Percentiles rank a stretch among this genome's conserved stretches.
Conservation (phyloP, 2,113 vertebrate species). For the Trachemys scripta region DNA sequence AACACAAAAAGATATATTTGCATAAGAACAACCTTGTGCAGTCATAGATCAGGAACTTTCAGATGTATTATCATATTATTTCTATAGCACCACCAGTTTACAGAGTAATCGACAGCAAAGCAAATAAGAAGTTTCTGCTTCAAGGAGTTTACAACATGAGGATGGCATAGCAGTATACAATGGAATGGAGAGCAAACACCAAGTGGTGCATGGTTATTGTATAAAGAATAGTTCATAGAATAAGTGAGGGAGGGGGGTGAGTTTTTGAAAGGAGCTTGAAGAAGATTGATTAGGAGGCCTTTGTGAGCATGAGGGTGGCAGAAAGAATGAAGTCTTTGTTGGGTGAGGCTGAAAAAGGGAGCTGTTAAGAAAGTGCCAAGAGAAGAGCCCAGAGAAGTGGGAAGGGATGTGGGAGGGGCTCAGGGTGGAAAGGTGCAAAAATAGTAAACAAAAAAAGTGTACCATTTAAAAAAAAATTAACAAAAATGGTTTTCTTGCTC, state of each 20-base stretch:
- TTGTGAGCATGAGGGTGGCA: not conserved
- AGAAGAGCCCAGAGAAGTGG: not conserved
- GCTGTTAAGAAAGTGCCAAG: not conserved
- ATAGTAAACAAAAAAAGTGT: not conserved
- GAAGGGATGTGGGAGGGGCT: not conserved
- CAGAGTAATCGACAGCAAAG: not conserved
- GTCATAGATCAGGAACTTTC: fast-evolving
- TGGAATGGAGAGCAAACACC: not conserved
- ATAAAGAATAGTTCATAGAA: fast-evolving
- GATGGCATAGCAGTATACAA: fast-evolving
- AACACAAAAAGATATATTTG: not conserved
- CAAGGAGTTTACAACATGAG: not conserved
- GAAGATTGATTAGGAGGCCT: not conserved
- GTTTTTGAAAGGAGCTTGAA: not conserved
- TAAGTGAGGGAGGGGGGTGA: not conserved
- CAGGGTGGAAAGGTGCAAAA: not conserved
- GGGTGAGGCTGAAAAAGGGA: not conserved
- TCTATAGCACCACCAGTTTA: fast-evolving
- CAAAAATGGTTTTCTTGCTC: not conserved
- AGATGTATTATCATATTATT: not conserved
- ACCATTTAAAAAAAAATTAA: not conserved
- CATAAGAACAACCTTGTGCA: fast-evolving
- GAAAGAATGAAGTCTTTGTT: not conserved
- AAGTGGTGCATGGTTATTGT: not conserved
- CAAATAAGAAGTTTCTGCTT: fast-evolving